Evolutionary conservation across 2,797 vertebrate species (phyloP), one percentile per base, ranked within the genome.

Genomic region (Chromis chromis): DNA sequence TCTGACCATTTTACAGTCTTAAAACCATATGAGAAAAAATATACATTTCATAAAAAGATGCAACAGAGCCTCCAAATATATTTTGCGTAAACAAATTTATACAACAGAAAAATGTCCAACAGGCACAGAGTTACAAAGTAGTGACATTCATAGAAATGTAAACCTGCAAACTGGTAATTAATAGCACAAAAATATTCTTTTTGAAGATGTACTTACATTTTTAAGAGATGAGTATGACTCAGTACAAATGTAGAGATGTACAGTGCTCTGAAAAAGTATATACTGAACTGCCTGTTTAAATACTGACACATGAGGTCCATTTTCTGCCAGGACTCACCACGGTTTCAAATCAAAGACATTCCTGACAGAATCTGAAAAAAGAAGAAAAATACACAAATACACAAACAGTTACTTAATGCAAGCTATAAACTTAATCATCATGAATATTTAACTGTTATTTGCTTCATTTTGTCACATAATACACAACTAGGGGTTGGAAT

Each of bases 61-160:
- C 17, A 36, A 36, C 22, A 65, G 0, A 49, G 16, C 1, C 8
- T 44, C 60, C 6, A 76, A 74, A 72, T 42, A 49, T 13, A 28
- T 40, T 70, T 54, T 64, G 4, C 33, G 28, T 46, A 11, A 65
- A 68, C 14, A 78, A 61, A 61, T 25, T 13, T 22, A 70, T 62
- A 60, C 17, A 61, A 48, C 44, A 68, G 14, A 27, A 50, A 49
- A 59, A 36, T 13, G 33, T 36, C 33, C 33, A 9, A 31, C 31
- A 31, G 31, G 31, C 31, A 31, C 31, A 46, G n/a, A 67, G 4
- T 52, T 21, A 71, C 2, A 65, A 54, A 74, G 33, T 22, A 27
- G 33, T 31, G 21, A 40, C 27, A 24, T 56, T 49, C 46, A 72
- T 8, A 56, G 27, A 64, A 60, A 52, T 12, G 0, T 10, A 31